Conservation (phyloP, 2,888 invertebrate genomes). For the Ophion ventricosus region DNA sequence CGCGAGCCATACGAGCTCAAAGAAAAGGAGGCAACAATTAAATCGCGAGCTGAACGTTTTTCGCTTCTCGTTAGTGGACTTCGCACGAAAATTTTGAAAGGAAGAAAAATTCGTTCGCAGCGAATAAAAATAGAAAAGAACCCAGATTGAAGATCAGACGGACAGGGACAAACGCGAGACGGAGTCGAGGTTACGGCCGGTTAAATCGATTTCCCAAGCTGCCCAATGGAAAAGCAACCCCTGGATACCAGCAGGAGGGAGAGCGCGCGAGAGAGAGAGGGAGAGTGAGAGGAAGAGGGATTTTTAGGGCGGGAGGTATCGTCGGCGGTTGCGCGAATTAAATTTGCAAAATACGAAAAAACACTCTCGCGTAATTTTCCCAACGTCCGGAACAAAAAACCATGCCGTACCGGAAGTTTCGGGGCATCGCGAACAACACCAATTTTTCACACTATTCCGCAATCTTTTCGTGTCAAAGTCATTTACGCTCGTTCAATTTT, state of each 20-base stretch:
- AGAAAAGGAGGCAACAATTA: not conserved
- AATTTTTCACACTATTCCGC: not conserved
- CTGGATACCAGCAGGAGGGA: constrained; percentile 38
- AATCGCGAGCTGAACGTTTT: not conserved
- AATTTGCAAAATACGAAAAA: not conserved
- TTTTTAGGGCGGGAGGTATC: constrained; percentile 3
- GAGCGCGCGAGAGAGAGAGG: constrained; percentile 11
- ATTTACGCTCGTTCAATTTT: not conserved
- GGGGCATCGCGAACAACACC: not conserved
- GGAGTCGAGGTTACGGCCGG: constrained; percentile 60
- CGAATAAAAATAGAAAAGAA: constrained; percentile 4
- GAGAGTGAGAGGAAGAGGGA: not conserved
- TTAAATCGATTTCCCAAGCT: constrained; percentile 64
- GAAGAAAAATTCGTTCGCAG: not conserved
- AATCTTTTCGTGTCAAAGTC: not conserved
- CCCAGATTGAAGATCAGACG: constrained; percentile 53
- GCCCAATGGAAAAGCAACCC: constrained; percentile 53
- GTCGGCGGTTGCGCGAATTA: not conserved
- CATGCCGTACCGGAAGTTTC: no score
- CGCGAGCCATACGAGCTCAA: not conserved
- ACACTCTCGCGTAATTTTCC: not conserved
- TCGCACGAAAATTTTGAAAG: not conserved
- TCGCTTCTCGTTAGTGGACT: not conserved
- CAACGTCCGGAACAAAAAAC: not conserved
- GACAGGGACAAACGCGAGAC: constrained; percentile 27